Percentiles rank a stretch among this genome's conserved stretches.
Evolutionary conservation across 2,113 vertebrate species (phyloP).

Genomic region (human (Homo sapiens)): DNA sequence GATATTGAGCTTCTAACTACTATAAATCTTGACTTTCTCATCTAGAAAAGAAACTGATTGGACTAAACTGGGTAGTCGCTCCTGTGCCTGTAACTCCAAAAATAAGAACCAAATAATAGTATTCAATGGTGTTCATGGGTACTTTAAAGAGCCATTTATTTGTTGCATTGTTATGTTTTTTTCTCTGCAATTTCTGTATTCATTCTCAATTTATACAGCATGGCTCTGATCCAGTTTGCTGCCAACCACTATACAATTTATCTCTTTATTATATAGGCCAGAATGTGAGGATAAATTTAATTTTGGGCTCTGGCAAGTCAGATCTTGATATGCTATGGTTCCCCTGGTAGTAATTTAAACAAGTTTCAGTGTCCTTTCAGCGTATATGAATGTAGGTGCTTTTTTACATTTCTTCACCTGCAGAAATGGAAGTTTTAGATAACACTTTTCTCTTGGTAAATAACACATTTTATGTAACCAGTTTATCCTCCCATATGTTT

Average conservation of each 20-base stretch:
- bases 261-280: constrained; percentile 24
- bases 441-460: constrained; percentile 28
- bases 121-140: not conserved
- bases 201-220: not conserved
- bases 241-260: not conserved
- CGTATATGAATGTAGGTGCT: not conserved
- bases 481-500: not conserved
- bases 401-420: not conserved
- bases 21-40: not conserved
- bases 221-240: not conserved
- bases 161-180: not conserved
- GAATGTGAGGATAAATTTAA: constrained; percentile 37
- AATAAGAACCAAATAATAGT: not conserved
- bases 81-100: not conserved
- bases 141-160: not conserved
- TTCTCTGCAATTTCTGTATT: not conserved
- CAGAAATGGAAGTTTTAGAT: constrained; percentile 21
- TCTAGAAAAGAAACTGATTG: not conserved
- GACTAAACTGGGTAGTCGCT: not conserved
- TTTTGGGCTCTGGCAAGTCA: not conserved
- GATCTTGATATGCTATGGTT: not conserved
- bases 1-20: not conserved
- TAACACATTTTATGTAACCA: not conserved
- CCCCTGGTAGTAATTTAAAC: not conserved
- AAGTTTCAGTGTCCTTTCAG: not conserved